These are phyloP conservation scores for Teleopsis dalmanni DNA, from an alignment of 1,140 invertebrate genomes.

Conservation along the genomic window DNA sequence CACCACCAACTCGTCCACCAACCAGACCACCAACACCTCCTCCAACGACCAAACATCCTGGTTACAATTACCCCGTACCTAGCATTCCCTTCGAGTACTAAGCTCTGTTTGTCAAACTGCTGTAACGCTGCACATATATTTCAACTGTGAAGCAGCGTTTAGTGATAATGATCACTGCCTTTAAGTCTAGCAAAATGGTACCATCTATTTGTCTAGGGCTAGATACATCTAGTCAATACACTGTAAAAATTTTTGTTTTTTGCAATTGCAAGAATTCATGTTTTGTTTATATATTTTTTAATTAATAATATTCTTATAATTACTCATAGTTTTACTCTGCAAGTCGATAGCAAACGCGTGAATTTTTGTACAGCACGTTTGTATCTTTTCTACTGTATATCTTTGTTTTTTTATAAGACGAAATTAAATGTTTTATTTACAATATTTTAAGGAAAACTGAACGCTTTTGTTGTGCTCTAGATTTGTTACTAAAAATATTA, in stretches of 20 bases:
- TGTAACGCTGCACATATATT: constrained; percentile 15
- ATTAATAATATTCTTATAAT: constrained; percentile 25
- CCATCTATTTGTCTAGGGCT: constrained; percentile 38
- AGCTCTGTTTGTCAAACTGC: constrained; percentile 9
- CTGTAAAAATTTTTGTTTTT: constrained; percentile 29
- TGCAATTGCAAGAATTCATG: constrained; percentile 7
- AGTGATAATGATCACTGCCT: constrained; percentile 4
- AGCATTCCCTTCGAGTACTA: constrained; percentile 44
- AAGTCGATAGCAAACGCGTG: too few relatives aligned
- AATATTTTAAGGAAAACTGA: too few relatives aligned
- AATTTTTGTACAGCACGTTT: too few relatives aligned
- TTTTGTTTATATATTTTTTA: constrained; percentile 6
- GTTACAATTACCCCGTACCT: constrained; percentile 47
- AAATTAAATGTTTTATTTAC: too few relatives aligned
- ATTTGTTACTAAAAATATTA: too few relatives aligned
- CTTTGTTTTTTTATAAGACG: too few relatives aligned
- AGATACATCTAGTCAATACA: constrained; percentile 44
- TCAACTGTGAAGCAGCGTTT: constrained; percentile 17
- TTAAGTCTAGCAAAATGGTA: constrained; percentile 32
- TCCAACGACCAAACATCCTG: constrained; percentile 26
- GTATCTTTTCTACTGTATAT: too few relatives aligned
- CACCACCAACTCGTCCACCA: constrained; percentile 10
- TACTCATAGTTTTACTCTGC: constrained; percentile 26
- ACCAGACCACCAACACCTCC: constrained; percentile 9
- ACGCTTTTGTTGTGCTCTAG: too few relatives aligned